These are phyloP conservation scores for Podotricha telesiphe DNA, from an alignment of 2,888 invertebrate genomes.

Conservation along the genomic window DNA sequence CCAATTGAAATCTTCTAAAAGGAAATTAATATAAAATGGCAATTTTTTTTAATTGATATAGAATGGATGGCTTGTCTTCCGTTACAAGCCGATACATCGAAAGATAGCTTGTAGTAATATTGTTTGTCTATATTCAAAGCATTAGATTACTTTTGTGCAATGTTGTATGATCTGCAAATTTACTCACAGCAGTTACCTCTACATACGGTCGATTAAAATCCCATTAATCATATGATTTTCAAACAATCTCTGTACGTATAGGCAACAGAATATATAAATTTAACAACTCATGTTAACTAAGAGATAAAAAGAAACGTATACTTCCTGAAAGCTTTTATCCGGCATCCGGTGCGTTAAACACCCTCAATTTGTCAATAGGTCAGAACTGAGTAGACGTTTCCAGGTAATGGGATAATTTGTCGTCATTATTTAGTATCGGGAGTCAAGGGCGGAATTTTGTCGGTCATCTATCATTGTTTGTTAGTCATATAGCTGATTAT, in stretches of 20 bases:
- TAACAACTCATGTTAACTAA: slow-evolving; percentile 29
- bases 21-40: background rate
- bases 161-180: slow-evolving; percentile 25
- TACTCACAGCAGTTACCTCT: background rate
- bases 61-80: no score
- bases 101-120: background rate
- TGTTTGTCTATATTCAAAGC: background rate
- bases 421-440: slow-evolving; percentile 62
- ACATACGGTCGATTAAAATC: slow-evolving; percentile 14
- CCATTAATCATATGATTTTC: slow-evolving; percentile 12
- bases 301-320: slow-evolving; percentile 34
- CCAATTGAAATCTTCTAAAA: background rate
- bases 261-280: background rate
- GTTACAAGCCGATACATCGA: no score
- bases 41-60: background rate
- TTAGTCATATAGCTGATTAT: slow-evolving; percentile 44
- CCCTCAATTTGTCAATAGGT: slow-evolving; percentile 48
- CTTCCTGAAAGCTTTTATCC: slow-evolving; percentile 42
- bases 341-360: slow-evolving; percentile 43
- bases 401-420: slow-evolving; percentile 65
- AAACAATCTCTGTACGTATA: background rate
- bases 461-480: slow-evolving; percentile 62
- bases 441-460: slow-evolving; percentile 57
- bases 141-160: slow-evolving; percentile 9
- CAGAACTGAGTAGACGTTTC: slow-evolving; percentile 49